These are phyloP conservation scores for Barnardius zonarius DNA, from an alignment of 2,113 vertebrate genomes.

Conservation along the genomic window DNA sequence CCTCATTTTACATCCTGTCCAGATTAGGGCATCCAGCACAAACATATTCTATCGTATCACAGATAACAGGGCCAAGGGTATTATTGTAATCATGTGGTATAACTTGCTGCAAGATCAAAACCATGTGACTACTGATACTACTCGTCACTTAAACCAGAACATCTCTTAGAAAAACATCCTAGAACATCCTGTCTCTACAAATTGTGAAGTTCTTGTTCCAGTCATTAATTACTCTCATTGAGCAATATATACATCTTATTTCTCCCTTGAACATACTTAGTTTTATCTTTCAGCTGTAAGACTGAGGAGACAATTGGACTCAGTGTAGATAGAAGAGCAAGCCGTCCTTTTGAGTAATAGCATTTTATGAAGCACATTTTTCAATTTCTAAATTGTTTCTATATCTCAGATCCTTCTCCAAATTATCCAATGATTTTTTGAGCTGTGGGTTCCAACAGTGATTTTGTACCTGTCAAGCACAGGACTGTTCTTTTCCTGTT, in stretches of 20 bases:
- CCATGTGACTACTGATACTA: background rate
- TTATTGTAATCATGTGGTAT: background rate
- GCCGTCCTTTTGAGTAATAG: background rate
- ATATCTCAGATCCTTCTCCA: background rate
- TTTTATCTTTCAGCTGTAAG: background rate
- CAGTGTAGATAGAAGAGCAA: background rate
- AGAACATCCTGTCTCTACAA: background rate
- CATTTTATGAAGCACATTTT: background rate
- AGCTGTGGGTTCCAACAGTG: background rate
- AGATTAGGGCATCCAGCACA: background rate
- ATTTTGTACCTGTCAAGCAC: background rate
- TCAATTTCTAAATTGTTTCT: background rate
- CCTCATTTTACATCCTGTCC: background rate
- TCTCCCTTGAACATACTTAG: background rate
- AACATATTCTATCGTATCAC: background rate
- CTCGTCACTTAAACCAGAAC: conserved; percentile 24
- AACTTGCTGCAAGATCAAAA: background rate
- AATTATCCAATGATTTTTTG: background rate
- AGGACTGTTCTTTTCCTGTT: background rate
- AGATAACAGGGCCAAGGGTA: background rate
- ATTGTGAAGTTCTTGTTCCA: background rate
- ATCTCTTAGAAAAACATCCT: background rate
- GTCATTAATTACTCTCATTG: background rate
- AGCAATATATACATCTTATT: background rate
- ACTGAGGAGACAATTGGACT: background rate